Evolutionary conservation across 2,888 invertebrate genomes (phyloP).

Genomic region (Ypsolopha sequella): DNA sequence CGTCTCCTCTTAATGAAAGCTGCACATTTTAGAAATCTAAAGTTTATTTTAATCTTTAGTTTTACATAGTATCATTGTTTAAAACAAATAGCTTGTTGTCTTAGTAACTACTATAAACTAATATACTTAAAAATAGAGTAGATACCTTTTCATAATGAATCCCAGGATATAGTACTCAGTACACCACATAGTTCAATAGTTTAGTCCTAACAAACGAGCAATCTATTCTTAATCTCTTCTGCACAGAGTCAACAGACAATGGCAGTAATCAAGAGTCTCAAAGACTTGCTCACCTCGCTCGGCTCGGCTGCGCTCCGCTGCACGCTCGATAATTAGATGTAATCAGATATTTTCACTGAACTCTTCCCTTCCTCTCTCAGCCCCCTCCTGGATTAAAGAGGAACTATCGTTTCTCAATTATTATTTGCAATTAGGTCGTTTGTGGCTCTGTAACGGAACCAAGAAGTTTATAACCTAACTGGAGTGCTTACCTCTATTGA

Average conservation of each 20-base stretch:
- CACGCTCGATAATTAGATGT: slow-evolving; percentile 62
- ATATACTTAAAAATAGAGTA: no score
- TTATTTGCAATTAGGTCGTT: no score
- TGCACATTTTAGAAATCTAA: no score
- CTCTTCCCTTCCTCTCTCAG: slow-evolving; percentile 36
- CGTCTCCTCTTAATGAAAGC: no score
- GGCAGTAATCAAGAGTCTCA: slow-evolving; percentile 50
- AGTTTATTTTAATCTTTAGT: no score
- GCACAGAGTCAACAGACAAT: slow-evolving; percentile 21
- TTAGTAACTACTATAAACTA: no score
- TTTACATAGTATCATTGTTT: no score
- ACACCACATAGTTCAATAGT: no score
- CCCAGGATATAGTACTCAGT: no score
- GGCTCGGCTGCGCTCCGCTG: slow-evolving; percentile 23
- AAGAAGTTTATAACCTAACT: neutral
- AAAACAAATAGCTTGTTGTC: no score
- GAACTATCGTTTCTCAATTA: slow-evolving; percentile 21
- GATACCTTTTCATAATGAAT: no score
- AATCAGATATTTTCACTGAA: slow-evolving; percentile 68
- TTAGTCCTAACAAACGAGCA: neutral
- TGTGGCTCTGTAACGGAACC: neutral
- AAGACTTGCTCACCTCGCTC: slow-evolving; percentile 14
- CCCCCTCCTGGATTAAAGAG: slow-evolving; percentile 55
- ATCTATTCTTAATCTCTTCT: neutral
- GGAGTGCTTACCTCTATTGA: no score